Percentiles rank a stretch among this genome's conserved stretches.
Evolutionary conservation across 1,140 invertebrate genomes (phyloP).

Genomic region (Drosophila kohkoa): DNA sequence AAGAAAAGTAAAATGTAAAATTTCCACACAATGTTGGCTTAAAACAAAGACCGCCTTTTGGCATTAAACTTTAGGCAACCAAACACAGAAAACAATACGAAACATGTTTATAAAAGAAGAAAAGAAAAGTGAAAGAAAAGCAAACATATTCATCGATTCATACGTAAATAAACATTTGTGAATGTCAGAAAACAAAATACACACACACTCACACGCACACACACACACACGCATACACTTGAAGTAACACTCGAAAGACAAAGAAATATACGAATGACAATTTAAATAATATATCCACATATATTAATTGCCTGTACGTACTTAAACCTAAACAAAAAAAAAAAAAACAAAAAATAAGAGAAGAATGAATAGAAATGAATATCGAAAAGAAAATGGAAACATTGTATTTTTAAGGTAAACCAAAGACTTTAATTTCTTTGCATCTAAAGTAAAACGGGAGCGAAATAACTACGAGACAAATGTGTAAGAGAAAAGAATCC

Average conservation of each 20-base stretch:
- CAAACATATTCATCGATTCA: slow-evolving; percentile 48
- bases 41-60: slow-evolving; percentile 7
- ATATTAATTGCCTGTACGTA: slow-evolving; percentile 74
- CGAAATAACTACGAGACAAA: slow-evolving; percentile 35
- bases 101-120: slow-evolving; percentile 3
- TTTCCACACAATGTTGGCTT: slow-evolving; percentile 6
- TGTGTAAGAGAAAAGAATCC: slow-evolving; percentile 9
- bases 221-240: slow-evolving; percentile 36
- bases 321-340: slow-evolving; percentile 59
- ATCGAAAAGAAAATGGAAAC: slow-evolving; percentile 24
- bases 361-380: slow-evolving; percentile 14
- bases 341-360: slow-evolving; percentile 10
- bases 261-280: slow-evolving; percentile 45
- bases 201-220: slow-evolving; percentile 37
- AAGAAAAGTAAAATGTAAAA: not conserved
- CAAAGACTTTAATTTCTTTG: slow-evolving; percentile 83
- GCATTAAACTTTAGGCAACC: slow-evolving; percentile 26
- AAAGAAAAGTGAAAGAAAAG: slow-evolving; percentile 24
- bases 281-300: slow-evolving; percentile 60
- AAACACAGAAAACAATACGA: not conserved
- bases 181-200: slow-evolving; percentile 28
- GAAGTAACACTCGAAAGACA: slow-evolving; percentile 31
- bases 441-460: slow-evolving; percentile 55
- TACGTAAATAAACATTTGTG: slow-evolving; percentile 46
- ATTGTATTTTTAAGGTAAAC: slow-evolving; percentile 82